Evolutionary conservation across 2,113 vertebrate genomes (phyloP), one percentile per base, ranked within the genome.

Genomic region (Anarhynchus alexandrinus): DNA sequence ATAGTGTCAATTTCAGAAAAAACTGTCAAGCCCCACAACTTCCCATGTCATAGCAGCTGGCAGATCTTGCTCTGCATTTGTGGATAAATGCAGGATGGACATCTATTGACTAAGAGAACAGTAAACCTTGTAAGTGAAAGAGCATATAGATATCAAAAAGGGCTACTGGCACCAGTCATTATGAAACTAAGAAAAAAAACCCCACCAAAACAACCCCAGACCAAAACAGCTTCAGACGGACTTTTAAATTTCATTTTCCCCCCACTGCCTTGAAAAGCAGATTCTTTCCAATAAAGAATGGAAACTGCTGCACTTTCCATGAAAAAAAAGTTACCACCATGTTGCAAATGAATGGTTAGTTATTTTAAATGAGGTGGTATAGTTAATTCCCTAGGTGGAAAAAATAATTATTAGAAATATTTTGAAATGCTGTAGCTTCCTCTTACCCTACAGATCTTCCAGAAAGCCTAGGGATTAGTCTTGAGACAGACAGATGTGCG

Each of bases 301-400:
- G 72, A 95, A 96, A 95, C 27, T 57, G 67, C 45, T 54, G 82
- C 38, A 79, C 23, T 91, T 94, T 58, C 90, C 90, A 86, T 32
- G 21, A 94, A 95, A 94, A n/a, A 93, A 57, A 89, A 92, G 40
- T 87, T 83, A 91, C 80, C 43, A 92, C 9, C 73, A 86, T 42
- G 21, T 77, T 93, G 58, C 64, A 97, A 95, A 96, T 72, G 78
- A 94, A 95, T 32, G 49, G 57, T 58, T 90, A 65, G 65, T 73
- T 95, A 87, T 64, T 93, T 96, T 59, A 95, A 93, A 95, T 78
- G 29, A 92, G 18, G 34, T 62, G 40, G 51, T 51, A 95, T 5
- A 92, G 58, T 89, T 93, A 92, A 88, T 70, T 82, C 29, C 52
- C 87, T 67, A 36, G 20, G 58, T 25, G 27, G 74, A 65, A 89